Conservation (phyloP, 1,140 invertebrate genomes). For the Drosophila repletoides region DNA sequence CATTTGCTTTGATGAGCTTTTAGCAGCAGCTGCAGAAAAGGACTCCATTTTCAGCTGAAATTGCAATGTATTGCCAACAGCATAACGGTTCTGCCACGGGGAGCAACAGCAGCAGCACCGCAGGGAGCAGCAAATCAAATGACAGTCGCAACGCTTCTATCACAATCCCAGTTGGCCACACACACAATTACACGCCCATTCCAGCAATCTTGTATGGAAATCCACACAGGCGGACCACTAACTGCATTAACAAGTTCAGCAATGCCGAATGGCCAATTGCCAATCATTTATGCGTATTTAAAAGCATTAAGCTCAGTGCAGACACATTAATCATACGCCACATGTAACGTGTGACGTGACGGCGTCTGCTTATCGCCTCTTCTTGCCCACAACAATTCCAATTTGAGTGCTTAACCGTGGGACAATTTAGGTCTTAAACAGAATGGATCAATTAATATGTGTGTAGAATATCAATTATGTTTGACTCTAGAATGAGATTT, state of each 20-base stretch:
- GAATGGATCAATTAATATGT: too few species aligned
- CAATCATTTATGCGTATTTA: slow-evolving; percentile 59
- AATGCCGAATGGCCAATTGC: slow-evolving; percentile 12
- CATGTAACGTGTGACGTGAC: slow-evolving; percentile 32
- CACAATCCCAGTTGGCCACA: background rate
- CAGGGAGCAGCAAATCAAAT: slow-evolving; percentile 18
- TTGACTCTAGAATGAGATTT: too few species aligned
- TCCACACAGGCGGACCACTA: background rate
- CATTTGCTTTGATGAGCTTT: background rate
- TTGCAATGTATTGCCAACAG: background rate
- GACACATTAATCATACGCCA: slow-evolving; percentile 64
- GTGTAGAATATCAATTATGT: too few species aligned
- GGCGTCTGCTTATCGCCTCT: slow-evolving; percentile 44
- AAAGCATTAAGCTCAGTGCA: slow-evolving; percentile 50
- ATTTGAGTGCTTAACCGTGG: background rate
- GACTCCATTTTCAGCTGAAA: slow-evolving; percentile 1
- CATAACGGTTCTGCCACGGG: background rate
- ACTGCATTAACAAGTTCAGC: slow-evolving; percentile 2
- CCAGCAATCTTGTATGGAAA: background rate
- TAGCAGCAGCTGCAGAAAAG: background rate
- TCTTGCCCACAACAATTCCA: background rate
- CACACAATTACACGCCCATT: background rate
- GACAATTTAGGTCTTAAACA: too few species aligned
- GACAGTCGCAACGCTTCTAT: background rate
- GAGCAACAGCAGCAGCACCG: background rate